Evolutionary conservation across 1,140 invertebrate genomes (phyloP).

Genomic region (Pectinophora gossypiella): DNA sequence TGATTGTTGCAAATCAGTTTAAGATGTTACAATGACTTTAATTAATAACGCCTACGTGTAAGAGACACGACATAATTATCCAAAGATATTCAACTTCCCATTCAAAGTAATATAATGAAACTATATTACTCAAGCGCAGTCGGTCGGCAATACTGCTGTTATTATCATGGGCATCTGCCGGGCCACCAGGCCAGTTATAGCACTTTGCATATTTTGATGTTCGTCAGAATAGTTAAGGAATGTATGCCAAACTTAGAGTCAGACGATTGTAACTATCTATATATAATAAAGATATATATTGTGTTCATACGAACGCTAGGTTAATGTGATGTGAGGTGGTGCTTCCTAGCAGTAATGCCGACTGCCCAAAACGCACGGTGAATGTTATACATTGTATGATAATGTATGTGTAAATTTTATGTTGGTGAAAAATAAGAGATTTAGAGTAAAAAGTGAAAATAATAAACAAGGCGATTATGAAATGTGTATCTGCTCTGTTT

Average conservation of each 20-base stretch:
- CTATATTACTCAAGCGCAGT: conserved; percentile 18
- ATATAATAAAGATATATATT: background rate
- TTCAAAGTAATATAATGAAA: conserved; percentile 42
- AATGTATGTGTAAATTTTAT: conserved; percentile 65
- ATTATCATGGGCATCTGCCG: too few species aligned
- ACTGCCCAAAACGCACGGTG: conserved; percentile 43
- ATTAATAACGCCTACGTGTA: conserved; percentile 21
- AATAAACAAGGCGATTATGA: conserved; percentile 68
- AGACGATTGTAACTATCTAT: background rate
- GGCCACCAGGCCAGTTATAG: too few species aligned
- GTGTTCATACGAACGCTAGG: background rate
- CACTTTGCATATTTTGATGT: background rate
- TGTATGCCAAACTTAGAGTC: background rate
- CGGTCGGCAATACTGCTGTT: background rate
- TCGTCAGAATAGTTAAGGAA: background rate
- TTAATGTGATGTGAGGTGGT: background rate
- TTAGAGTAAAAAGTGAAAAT: conserved; percentile 52
- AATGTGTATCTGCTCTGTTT: conserved; percentile 35
- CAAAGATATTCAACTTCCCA: conserved; percentile 54
- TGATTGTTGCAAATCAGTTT: conserved; percentile 60
- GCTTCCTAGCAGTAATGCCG: background rate
- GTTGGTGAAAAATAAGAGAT: conserved; percentile 56
- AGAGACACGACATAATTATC: conserved; percentile 32
- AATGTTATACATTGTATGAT: conserved; percentile 64
- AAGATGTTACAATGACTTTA: conserved; percentile 50